Conservation (phyloP, 1,140 invertebrate species). For the Aleiodes sp. region DNA sequence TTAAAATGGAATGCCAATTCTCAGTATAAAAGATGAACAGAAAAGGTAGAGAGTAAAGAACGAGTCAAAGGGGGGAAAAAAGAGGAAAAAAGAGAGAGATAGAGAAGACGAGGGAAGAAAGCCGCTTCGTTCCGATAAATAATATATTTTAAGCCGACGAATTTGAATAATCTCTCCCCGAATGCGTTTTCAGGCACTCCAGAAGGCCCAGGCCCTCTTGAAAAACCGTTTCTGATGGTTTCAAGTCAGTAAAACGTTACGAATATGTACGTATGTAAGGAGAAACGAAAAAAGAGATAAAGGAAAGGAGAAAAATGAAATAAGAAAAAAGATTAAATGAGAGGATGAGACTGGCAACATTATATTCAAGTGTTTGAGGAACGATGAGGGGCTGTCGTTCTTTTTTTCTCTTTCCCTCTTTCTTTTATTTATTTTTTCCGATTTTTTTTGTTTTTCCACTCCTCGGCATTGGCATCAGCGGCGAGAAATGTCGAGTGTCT, state of each 20-base stretch:
- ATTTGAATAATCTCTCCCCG: constrained; percentile 9
- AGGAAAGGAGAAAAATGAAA: constrained; percentile 7
- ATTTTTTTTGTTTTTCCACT: too few relatives aligned
- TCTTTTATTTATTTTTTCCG: too few relatives aligned
- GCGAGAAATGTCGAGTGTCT: background rate
- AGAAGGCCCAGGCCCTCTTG: constrained; percentile 9
- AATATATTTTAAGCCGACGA: constrained; percentile 7
- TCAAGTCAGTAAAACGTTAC: constrained; percentile 14
- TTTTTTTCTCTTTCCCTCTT: too few relatives aligned
- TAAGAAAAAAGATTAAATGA: constrained; percentile 4
- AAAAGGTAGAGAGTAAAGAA: background rate
- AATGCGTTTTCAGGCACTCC: constrained; percentile 8
- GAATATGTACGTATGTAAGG: background rate
- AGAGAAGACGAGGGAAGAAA: background rate
- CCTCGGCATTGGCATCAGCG: too few relatives aligned
- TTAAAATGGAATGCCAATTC: constrained; percentile 6
- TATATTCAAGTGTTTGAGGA: constrained; percentile 58
- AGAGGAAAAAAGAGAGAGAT: background rate
- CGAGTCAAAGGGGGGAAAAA: background rate
- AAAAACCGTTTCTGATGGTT: constrained; percentile 11
- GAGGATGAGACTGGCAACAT: constrained; percentile 38
- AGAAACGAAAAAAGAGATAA: constrained; percentile 13
- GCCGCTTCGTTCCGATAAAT: background rate
- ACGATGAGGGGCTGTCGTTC: constrained; percentile 22
- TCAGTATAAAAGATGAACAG: background rate